These are phyloP conservation scores for Python bivittatus DNA, from an alignment of 2,113 vertebrate genomes.

Conservation along the genomic window DNA sequence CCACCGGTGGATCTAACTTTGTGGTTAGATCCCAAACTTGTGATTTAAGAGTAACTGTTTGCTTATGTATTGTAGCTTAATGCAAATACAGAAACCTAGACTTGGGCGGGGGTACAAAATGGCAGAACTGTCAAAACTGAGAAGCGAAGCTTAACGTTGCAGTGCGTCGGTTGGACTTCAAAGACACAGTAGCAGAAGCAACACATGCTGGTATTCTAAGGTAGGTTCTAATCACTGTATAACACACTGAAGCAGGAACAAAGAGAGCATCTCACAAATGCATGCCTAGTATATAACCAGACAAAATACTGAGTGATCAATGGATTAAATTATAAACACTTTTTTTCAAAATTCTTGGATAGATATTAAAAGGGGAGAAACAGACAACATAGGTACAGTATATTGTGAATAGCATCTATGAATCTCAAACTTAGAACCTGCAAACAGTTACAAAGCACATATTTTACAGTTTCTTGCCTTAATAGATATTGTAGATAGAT, in stretches of 20 bases:
- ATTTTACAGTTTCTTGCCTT: neutral
- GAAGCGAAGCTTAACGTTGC: neutral
- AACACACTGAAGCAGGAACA: neutral
- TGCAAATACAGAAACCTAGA: neutral
- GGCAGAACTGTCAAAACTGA: neutral
- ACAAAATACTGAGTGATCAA: neutral
- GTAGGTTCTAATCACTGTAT: neutral
- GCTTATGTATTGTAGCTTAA: neutral
- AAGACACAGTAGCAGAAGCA: neutral
- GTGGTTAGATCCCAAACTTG: neutral
- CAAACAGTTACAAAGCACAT: neutral
- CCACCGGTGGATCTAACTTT: neutral
- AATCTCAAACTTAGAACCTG: neutral
- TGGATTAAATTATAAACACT: neutral
- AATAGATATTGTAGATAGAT: neutral
- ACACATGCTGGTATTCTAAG: neutral
- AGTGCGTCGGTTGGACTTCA: neutral
- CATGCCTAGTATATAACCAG: neutral
- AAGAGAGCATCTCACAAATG: neutral
- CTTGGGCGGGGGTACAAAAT: neutral
- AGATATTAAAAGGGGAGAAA: neutral
- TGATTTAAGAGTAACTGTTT: neutral
- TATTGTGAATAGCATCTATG: neutral
- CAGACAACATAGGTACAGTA: neutral
- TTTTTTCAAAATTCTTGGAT: neutral